Base-by-base conservation (phyloP, 1,140 invertebrate species). In the Aphelinus atriplicis region DNA sequence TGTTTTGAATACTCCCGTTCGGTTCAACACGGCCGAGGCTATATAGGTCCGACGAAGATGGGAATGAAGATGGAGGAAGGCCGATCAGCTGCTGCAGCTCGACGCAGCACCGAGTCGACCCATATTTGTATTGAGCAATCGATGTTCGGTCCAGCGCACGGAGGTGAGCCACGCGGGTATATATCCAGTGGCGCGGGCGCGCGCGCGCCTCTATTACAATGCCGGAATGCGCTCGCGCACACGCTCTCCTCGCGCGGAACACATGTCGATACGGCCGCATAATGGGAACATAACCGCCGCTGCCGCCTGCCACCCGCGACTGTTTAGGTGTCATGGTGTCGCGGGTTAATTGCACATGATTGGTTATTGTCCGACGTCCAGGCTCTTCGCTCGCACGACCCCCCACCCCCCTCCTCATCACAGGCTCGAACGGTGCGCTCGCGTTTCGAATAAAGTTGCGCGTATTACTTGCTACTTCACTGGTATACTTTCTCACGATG, bases 321-420 rank as follows among this genome's bases (percentile, higher is more conserved):
- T 84, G 84, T 86, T 86, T 84, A 84, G 84, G 83, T 84, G 83
- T 85, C 84, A 85, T 79, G 78, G 82, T 85, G 84, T 84, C 82
- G 83, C 78, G 81, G 81, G 83, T 86, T 85, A 86, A 86, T 85
- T 86, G 84, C 80, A 82, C 82, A 82, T 84, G 82, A 86, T 86
- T 85, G 84, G 83, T 84, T 83, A 85, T 84, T 85, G 83, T 84
- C 80, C 73, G 78, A 60, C 26, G 26, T 26, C 26, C 26, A 26
- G 26, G 26, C 26, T 26, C 53, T 55, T 10, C 53, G 53, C 26
- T 26, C 0, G 51, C 51, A 53, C 51, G 51, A 6, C 0, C 51
- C 9, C 51, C 9, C 51, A 0, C 51, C 0, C 51, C 9, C 51
- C 0, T 9, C 9, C 51, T 53, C 51, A 6, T 26, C 26, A 26